Conservation (phyloP, 2,888 invertebrate species). For the Meghimatium bilineatum region DNA sequence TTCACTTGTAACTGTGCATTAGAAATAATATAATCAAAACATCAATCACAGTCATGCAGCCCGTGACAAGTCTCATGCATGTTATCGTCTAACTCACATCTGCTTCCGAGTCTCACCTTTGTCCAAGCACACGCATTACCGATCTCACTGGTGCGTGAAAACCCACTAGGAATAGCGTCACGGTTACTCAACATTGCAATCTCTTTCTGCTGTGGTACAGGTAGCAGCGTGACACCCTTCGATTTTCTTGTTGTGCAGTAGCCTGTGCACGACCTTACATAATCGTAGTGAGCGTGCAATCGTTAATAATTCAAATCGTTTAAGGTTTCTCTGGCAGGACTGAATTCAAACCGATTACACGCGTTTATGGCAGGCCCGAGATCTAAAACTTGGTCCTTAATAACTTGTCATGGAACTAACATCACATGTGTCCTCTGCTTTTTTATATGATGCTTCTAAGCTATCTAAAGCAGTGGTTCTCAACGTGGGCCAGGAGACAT, state of each 20-base stretch:
- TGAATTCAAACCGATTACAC: neutral
- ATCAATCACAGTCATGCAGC: neutral
- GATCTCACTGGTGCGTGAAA: slow-evolving; percentile 11
- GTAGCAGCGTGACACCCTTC: neutral
- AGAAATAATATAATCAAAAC: neutral
- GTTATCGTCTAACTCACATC: neutral
- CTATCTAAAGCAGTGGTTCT: no score
- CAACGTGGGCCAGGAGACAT: no score
- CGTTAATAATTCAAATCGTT: slow-evolving; percentile 1
- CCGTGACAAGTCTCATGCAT: neutral
- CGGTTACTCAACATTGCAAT: neutral
- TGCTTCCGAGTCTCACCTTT: neutral
- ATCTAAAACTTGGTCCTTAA: no score
- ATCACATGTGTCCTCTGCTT: no score
- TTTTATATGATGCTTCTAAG: no score
- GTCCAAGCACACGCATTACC: neutral
- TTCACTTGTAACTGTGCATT: neutral
- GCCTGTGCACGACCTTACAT: neutral
- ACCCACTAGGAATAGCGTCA: neutral
- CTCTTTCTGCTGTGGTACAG: neutral
- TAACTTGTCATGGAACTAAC: neutral
- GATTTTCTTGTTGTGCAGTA: neutral
- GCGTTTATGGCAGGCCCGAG: neutral
- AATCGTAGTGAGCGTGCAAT: neutral
- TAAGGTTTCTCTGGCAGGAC: neutral